Percentiles rank a stretch among this genome's conserved stretches.
These are phyloP conservation scores for Chloroclysta siterata DNA, from an alignment of 2,888 invertebrate species.

Conservation along the genomic window DNA sequence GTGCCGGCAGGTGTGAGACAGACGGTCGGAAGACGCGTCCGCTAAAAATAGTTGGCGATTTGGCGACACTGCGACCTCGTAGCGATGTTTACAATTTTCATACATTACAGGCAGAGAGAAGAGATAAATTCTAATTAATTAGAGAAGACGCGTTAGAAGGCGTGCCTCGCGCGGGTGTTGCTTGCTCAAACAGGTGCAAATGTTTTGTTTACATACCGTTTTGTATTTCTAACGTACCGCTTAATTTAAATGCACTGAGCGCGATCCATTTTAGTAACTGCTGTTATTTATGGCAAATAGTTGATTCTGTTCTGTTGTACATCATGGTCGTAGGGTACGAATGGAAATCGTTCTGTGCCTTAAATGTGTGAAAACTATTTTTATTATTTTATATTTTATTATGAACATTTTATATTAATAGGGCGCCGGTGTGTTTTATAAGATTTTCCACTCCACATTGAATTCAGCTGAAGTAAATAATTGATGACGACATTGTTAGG, in stretches of 20 bases:
- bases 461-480: too few species aligned
- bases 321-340: background rate
- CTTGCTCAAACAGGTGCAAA: slow-evolving; percentile 44
- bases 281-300: slow-evolving; percentile 5
- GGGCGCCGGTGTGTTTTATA: too few species aligned
- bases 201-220: slow-evolving; percentile 41
- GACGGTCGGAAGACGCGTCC: slow-evolving; percentile 79
- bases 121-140: slow-evolving; percentile 50
- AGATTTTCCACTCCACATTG: too few species aligned
- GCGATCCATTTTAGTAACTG: background rate
- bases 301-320: background rate
- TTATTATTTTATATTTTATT: too few species aligned
- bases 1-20: slow-evolving; percentile 73
- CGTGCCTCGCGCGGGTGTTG: slow-evolving; percentile 39
- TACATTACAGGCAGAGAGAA: slow-evolving; percentile 55
- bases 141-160: slow-evolving; percentile 40
- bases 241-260: slow-evolving; percentile 27
- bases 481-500: too few species aligned
- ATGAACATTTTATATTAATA: too few species aligned
- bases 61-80: slow-evolving; percentile 77
- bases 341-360: background rate
- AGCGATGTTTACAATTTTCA: slow-evolving; percentile 76
- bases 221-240: slow-evolving; percentile 33
- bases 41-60: slow-evolving; percentile 79
- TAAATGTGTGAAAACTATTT: background rate